A percentile compares a stretch with the other conserved stretches of the same genome.
phyloP scores from a whole-genome alignment of 2,797 vertebrate species.

The Garrulus glandarius region DNA sequence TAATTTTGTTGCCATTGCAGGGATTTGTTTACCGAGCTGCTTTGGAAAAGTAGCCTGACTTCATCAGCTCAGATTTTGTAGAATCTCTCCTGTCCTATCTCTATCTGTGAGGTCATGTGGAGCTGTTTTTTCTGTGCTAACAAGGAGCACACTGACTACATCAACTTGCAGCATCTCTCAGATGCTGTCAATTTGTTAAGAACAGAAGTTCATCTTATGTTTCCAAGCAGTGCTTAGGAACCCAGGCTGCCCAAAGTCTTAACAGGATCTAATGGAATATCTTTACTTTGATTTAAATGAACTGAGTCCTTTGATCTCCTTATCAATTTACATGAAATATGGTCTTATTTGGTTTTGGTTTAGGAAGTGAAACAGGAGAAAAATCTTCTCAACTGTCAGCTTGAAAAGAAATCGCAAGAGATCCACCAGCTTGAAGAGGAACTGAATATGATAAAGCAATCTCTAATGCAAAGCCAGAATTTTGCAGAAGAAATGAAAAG shows the following conservation, averaged over 20 bases:
- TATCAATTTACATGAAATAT: background rate
- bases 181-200: background rate
- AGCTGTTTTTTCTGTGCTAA: background rate
- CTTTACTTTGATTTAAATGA: background rate
- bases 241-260: background rate
- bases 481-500: conserved; percentile 85
- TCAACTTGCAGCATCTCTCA: background rate
- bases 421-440: conserved; percentile 83
- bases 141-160: background rate
- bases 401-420: conserved; percentile 78
- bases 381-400: conserved; percentile 72
- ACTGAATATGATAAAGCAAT: conserved; percentile 74
- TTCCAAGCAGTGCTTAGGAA: background rate
- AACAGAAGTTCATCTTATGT: background rate
- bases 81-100: background rate
- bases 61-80: background rate
- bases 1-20: background rate
- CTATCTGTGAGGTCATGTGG: background rate
- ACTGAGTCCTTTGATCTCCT: background rate
- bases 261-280: background rate
- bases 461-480: conserved; percentile 79
- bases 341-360: background rate
- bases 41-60: background rate
- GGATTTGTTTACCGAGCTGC: background rate
- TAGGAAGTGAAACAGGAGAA: conserved; percentile 86